Evolutionary conservation across 2,113 vertebrate species (phyloP).

Genomic region (Parus major): DNA sequence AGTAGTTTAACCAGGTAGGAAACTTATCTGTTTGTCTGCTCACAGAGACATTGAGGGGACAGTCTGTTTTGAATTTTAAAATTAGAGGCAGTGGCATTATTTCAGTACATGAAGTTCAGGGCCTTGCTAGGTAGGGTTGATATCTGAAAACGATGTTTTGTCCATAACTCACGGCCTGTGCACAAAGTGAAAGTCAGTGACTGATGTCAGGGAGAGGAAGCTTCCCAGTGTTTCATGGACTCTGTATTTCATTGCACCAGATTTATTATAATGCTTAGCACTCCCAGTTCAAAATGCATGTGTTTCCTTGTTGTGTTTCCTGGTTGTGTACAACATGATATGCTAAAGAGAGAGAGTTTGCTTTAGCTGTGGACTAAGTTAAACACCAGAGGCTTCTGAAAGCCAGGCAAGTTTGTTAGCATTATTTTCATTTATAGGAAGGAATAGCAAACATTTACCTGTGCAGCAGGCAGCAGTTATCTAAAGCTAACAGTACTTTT

Average conservation of each 20-base stretch:
- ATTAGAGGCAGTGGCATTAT: background rate
- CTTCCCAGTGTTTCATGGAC: background rate
- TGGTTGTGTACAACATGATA: background rate
- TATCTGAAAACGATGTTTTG: accelerated
- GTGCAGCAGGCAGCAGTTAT: background rate
- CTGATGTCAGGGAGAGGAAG: background rate
- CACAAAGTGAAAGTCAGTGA: background rate
- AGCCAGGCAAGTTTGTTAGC: background rate
- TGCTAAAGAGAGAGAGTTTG: background rate
- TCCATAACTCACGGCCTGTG: accelerated
- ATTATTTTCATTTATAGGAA: background rate
- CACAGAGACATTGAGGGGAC: background rate
- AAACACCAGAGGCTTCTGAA: background rate
- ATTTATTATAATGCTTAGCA: background rate
- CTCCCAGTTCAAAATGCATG: background rate
- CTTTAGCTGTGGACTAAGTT: background rate
- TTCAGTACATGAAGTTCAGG: background rate
- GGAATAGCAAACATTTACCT: conserved; percentile 5
- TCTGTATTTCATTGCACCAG: background rate
- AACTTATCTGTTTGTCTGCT: background rate
- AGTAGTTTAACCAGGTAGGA: conserved; percentile 17
- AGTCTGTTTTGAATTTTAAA: background rate
- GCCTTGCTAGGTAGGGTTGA: background rate
- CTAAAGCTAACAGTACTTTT: background rate
- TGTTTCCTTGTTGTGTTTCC: background rate